These are phyloP conservation scores for Bothrops alternatus DNA, from an alignment of 2,797 vertebrate species.

Conservation along the genomic window DNA sequence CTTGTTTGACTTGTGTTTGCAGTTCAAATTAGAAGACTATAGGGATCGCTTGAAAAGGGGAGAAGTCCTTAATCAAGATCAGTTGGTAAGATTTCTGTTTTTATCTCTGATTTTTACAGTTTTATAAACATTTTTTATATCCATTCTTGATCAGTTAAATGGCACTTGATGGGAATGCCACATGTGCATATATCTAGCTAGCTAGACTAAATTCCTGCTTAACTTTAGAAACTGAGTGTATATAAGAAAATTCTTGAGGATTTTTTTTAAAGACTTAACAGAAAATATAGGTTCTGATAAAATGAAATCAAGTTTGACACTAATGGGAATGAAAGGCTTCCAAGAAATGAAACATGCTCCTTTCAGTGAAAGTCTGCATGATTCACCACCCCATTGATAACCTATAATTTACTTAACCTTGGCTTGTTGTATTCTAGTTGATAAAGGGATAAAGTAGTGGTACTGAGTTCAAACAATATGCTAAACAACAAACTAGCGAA, in stretches of 20 bases:
- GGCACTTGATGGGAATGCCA: neutral
- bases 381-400: neutral
- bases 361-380: neutral
- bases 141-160: neutral
- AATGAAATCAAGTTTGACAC: neutral
- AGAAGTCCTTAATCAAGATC: constrained; percentile 87
- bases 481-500: neutral
- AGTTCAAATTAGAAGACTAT: constrained; percentile 93
- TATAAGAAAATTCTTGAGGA: neutral
- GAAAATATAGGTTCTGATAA: neutral
- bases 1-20: constrained; percentile 25
- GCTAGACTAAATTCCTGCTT: neutral
- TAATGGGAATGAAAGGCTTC: neutral
- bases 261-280: neutral
- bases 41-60: constrained; percentile 82
- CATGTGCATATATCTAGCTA: neutral
- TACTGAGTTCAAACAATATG: neutral
- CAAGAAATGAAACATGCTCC: neutral
- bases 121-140: neutral
- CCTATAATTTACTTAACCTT: neutral
- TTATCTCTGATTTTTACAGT: neutral
- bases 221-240: neutral
- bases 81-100: constrained; percentile 78
- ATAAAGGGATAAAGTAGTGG: neutral
- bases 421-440: neutral